phyloP scores from a whole-genome alignment of 2,797 vertebrate genomes.

The Merluccius polli region DNA sequence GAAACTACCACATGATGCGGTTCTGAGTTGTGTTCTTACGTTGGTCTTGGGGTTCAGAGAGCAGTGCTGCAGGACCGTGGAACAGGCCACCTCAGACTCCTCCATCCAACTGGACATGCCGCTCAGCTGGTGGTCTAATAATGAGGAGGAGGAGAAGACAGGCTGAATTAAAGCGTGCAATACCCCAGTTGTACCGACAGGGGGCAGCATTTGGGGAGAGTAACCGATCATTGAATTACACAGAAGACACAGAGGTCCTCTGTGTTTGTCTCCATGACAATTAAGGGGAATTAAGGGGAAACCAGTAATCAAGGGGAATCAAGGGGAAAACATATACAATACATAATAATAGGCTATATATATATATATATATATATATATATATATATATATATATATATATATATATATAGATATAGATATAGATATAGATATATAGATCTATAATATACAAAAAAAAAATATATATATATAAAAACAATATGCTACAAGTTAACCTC shows the following conservation, averaged over 20 bases:
- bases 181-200: background rate
- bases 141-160: background rate
- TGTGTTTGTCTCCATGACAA: too few species aligned
- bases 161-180: background rate
- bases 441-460: background rate
- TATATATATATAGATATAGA: background rate
- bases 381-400: background rate
- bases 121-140: slow-evolving; percentile 74
- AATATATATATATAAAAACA: background rate
- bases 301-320: too few species aligned
- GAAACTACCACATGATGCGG: too few species aligned
- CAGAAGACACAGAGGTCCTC: too few species aligned
- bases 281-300: too few species aligned
- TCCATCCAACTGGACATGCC: slow-evolving; percentile 79
- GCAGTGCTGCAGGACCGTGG: slow-evolving; percentile 79
- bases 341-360: background rate
- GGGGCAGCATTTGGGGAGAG: background rate
- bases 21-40: slow-evolving; percentile 59
- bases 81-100: slow-evolving; percentile 83
- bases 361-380: background rate
- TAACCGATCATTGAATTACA: background rate
- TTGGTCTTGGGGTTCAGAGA: slow-evolving; percentile 81
- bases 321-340: too few species aligned
- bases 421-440: background rate
- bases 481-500: too few species aligned